Base-by-base conservation (phyloP, 2,888 invertebrate genomes). In the Tuberolachnus salignus region DNA sequence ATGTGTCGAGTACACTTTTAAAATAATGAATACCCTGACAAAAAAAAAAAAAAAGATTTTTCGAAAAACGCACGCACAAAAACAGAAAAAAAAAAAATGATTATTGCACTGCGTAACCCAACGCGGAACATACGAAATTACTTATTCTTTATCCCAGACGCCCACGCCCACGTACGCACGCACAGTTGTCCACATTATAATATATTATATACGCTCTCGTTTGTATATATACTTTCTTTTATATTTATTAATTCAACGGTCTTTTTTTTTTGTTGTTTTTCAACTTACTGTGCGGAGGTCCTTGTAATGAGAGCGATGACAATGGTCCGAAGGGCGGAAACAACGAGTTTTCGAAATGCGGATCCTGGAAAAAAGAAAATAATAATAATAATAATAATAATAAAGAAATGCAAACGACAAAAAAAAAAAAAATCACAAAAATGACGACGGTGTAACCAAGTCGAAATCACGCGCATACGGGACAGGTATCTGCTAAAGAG, bases 291-390 rank as follows among this genome's bases (percentile, higher is more conserved):
- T 94, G 94, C 80, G 94, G 93, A 83, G 94, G 92, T 83, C 94
- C 93, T 85, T 94, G 87, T 55, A 93, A 90, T 83, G 92, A 90
- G 83, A 92, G 89, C 57, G 92, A 90, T 67, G 91, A 89, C 87
- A 92, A 90, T 80, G 91, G 91, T 67, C 81, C 74, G n/a, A 80
- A 78, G 11, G 78, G 78, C 82, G 92, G 91, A 87, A 91, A 92
- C 61, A 82, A 81, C 10, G 85, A 83, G 71, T 83, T 84, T 74
- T 84, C 85, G 73, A 84, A 83, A 4, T 87, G 84, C 9, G 86
- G 83, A 72, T 87, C 87, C 83, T 86, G 85, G 19, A 85, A 84
- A 80, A 78, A 72, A 78, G 80, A 81, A 23, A 49, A 21, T n/a
- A n/a, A n/a, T n/a, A n/a, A n/a, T n/a, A n/a, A n/a, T n/a, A n/a